Evolutionary conservation across 1,140 invertebrate genomes (phyloP).

Genomic region (Hylyphantes graminicola): DNA sequence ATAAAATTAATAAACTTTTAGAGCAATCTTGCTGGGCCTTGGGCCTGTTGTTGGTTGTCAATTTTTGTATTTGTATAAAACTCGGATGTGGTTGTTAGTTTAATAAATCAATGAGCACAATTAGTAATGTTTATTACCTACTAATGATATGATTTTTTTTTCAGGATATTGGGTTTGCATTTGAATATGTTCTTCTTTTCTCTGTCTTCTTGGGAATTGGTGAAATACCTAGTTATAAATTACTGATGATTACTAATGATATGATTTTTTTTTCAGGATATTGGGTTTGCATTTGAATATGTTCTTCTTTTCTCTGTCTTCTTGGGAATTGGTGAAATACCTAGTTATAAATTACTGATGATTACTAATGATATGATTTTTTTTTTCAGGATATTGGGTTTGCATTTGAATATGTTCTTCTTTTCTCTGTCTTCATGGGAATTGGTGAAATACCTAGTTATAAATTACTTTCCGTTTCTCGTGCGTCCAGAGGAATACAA

Average conservation of each 20-base stretch:
- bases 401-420: slow-evolving; percentile 58
- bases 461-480: slow-evolving; percentile 28
- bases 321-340: slow-evolving; percentile 16
- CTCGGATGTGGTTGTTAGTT: too few relatives aligned
- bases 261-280: slow-evolving; percentile 15
- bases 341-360: too few relatives aligned
- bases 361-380: neutral
- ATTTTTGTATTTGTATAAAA: neutral
- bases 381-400: slow-evolving; percentile 32
- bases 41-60: too few relatives aligned
- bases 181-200: slow-evolving; percentile 49
- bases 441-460: neutral
- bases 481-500: slow-evolving; percentile 18
- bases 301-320: neutral
- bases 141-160: neutral
- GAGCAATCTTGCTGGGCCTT: too few relatives aligned
- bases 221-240: slow-evolving; percentile 9
- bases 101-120: too few relatives aligned
- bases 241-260: too few relatives aligned
- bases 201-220: neutral
- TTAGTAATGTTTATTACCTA: too few relatives aligned
- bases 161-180: slow-evolving; percentile 49
- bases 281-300: slow-evolving; percentile 57
- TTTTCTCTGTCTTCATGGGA: neutral
- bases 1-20: neutral